Conservation (phyloP, 1,140 invertebrate species). For the Amyelois transitella region DNA sequence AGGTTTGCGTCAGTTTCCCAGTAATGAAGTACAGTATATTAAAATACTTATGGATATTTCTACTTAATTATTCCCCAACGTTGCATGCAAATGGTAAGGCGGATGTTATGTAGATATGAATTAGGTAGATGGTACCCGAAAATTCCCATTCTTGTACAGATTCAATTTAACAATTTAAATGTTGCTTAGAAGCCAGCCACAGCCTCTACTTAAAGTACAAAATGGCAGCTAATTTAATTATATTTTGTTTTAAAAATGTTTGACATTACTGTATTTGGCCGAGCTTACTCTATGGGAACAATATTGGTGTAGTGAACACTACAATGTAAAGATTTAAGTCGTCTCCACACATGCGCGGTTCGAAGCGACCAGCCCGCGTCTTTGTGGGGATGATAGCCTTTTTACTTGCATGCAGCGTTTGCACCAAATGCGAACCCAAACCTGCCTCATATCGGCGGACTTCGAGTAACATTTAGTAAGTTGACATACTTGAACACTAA, state of each 20-base stretch:
- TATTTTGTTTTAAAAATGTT: constrained; percentile 2
- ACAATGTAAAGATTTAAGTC: constrained; percentile 13
- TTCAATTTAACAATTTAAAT: not conserved
- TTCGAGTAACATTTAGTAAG: not conserved
- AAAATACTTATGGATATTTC: not conserved
- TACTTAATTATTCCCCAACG: constrained; percentile 10
- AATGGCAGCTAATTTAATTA: constrained; percentile 52
- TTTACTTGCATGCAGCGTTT: constrained; percentile 37
- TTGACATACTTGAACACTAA: constrained; percentile 16
- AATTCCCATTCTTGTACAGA: constrained; percentile 13
- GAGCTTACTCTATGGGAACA: constrained; percentile 70
- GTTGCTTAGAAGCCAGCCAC: not conserved
- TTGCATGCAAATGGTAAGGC: constrained; percentile 49
- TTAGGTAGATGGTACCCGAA: constrained; percentile 40
- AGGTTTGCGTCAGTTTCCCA: constrained; percentile 31
- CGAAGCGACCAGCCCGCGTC: not conserved
- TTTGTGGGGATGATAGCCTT: constrained; percentile 7
- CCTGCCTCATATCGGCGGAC: constrained; percentile 20
- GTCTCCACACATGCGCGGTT: not conserved
- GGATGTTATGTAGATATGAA: constrained; percentile 52
- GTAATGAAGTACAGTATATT: constrained; percentile 4
- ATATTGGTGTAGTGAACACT: constrained; percentile 50
- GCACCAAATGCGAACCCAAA: constrained; percentile 17
- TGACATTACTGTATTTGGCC: constrained; percentile 36
- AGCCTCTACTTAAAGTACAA: constrained; percentile 25